phyloP scores from a whole-genome alignment of 2,113 vertebrate genomes.

The Callithrix jacchus region DNA sequence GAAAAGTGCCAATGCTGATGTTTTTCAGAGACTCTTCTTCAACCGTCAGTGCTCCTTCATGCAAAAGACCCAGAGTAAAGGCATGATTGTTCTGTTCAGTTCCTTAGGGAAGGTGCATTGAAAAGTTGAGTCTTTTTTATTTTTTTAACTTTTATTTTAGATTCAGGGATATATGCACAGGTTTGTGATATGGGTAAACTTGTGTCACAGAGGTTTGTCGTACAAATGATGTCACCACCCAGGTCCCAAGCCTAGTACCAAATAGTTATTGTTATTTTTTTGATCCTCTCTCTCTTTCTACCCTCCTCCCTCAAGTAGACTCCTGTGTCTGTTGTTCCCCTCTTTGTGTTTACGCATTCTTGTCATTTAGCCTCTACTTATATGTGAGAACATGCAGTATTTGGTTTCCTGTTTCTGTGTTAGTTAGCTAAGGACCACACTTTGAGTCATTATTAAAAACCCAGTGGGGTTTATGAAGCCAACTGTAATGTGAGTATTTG shows the following conservation, averaged over 20 bases:
- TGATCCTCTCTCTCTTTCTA: background rate
- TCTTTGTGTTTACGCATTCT: too few relatives aligned
- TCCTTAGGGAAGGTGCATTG: conserved; percentile 86
- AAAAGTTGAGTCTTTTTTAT: conserved; percentile 69
- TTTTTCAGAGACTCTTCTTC: conserved; percentile 90
- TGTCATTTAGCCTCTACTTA: too few relatives aligned
- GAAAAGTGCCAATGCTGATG: conserved; percentile 85
- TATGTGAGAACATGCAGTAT: too few relatives aligned
- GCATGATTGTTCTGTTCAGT: conserved; percentile 85
- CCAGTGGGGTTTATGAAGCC: background rate
- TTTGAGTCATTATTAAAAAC: background rate
- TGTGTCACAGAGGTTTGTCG: too few relatives aligned
- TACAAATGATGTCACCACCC: too few relatives aligned
- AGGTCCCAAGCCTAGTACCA: too few relatives aligned
- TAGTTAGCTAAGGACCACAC: background rate
- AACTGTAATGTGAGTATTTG: background rate
- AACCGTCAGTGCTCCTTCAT: conserved; percentile 87
- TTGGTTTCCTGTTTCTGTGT: too few relatives aligned
- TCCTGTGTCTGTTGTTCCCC: too few relatives aligned
- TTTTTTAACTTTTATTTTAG: background rate
- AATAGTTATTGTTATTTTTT: background rate
- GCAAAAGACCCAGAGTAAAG: conserved; percentile 87
- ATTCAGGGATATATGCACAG: too few relatives aligned
- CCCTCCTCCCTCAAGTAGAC: too few relatives aligned
- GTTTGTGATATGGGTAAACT: too few relatives aligned